Evolutionary conservation across 2,113 vertebrate genomes (phyloP).

Genomic region (Ranitomeya imitator): DNA sequence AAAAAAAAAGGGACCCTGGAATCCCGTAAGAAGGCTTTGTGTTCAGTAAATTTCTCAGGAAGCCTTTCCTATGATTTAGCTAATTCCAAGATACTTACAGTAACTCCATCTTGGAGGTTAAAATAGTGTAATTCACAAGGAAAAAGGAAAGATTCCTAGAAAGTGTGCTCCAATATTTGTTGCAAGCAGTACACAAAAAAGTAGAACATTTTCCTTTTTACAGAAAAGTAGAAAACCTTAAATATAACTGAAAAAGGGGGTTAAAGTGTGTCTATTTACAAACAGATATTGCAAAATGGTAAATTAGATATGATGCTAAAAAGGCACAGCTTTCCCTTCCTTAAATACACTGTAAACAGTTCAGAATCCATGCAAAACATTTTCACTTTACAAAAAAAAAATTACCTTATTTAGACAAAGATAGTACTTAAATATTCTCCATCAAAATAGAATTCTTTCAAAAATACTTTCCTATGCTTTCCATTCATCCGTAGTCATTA

Average conservation of each 20-base stretch:
- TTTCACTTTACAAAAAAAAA: constrained; percentile 99
- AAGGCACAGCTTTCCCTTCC: constrained; percentile 99
- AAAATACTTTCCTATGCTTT: constrained; percentile 91
- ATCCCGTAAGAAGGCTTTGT: constrained; percentile 28
- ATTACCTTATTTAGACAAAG: constrained; percentile 96
- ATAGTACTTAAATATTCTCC: constrained; percentile 99
- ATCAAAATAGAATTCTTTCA: constrained; percentile 99
- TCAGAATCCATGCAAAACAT: constrained; percentile 99
- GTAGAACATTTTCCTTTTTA: constrained; percentile 55
- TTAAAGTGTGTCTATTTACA: constrained; percentile 94
- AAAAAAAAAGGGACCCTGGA: background rate
- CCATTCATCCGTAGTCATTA: constrained; percentile 94
- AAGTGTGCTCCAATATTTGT: constrained; percentile 61
- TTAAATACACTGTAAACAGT: constrained; percentile 99
- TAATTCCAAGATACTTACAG: constrained; percentile 38
- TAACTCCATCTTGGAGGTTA: constrained; percentile 29
- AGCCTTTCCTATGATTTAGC: background rate
- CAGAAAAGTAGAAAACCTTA: constrained; percentile 84
- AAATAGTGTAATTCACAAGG: constrained; percentile 49
- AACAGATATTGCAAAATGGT: constrained; percentile 91
- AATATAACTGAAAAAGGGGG: constrained; percentile 82
- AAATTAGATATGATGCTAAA: constrained; percentile 96
- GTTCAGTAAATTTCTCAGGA: constrained; percentile 7
- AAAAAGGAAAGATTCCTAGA: constrained; percentile 62
- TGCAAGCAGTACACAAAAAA: constrained; percentile 63